Evolutionary conservation across 2,888 invertebrate genomes (phyloP), one percentile per base, ranked within the genome.

Genomic region (Agrotis ipsilon): DNA sequence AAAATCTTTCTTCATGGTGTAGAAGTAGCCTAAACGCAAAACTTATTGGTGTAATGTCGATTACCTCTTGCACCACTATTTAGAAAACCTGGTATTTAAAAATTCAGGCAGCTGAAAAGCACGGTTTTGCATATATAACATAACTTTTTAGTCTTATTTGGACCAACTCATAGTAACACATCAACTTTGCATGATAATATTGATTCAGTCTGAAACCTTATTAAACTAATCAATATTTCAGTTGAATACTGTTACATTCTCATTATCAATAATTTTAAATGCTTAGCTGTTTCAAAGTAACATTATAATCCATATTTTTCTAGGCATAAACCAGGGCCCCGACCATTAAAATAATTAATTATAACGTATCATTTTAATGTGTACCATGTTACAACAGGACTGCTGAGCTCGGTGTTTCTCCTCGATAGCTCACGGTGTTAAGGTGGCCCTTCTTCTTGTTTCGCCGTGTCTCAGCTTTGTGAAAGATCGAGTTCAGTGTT

Each of bases 1-100:
- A 89, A 91, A 92, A 92, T 90, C 86, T 94, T 93, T 92, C 93
- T 93, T 93, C 91, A 90, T 94, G 94, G 90, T 93, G 91, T 94
- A 94, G 94, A 92, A 88, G 90, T 94, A 95, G 94, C 92, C 89
- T 91, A 89, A 90, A 90, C 89, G 89, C 91, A 88, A 88, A 91
- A 88, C 85, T 89, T 90, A 87, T 89, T 86, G 90, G 88, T 92
- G 92, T 90, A 87, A 88, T 84, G 83, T 88, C 82, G 87, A 86
- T 88, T 88, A 87, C 86, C 87, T 90, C 82, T 88, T 88, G 91
- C 92, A 91, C 90, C 89, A 86, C 82, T 87, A 84, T 83, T 87
- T 88, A 88, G 78, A 81, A 78, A 80, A 80, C 78, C 76, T 83
- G 84, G 82, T 82, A 83, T 79, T 83, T 83, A 75, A 83, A 82